A percentile compares a stretch with the other conserved stretches of the same genome.
These are phyloP conservation scores for Turritopsis rubra DNA, from an alignment of 30 jellyfish, hydroid and myxozoan species.

Conservation along the genomic window DNA sequence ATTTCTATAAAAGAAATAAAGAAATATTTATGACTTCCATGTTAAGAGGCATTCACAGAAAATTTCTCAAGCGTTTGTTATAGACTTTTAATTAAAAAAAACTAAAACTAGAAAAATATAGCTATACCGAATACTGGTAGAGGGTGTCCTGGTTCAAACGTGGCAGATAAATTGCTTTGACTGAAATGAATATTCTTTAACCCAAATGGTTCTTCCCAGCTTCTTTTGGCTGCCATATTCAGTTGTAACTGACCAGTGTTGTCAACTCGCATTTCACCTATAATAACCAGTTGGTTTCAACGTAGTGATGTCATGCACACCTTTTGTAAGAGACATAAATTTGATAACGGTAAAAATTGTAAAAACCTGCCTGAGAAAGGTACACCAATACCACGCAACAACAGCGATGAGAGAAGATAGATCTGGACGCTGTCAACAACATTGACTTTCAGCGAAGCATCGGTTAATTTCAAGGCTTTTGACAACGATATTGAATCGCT, in stretches of 20 bases:
- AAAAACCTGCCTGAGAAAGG: constrained; percentile 33
- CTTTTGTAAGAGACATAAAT: neutral
- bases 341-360: neutral
- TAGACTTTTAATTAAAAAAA: neutral
- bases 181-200: constrained; percentile 13
- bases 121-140: constrained; percentile 22
- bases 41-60: neutral
- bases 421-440: constrained; percentile 33
- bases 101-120: neutral
- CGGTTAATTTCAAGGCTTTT: constrained; percentile 22
- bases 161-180: constrained; percentile 6
- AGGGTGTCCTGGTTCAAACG: constrained; percentile 35
- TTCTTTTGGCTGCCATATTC: constrained; percentile 17
- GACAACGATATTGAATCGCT: constrained; percentile 22
- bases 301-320: neutral
- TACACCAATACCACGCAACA: constrained; percentile 22
- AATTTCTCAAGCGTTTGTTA: neutral
- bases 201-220: constrained; percentile 38
- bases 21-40: neutral
- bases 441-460: constrained; percentile 20
- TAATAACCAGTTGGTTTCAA: neutral
- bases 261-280: constrained; percentile 41
- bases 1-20: neutral
- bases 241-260: constrained; percentile 31
- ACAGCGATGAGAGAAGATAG: constrained; percentile 19